Conservation (phyloP, 2,888 invertebrate species). For the Harpalus rubripes region DNA sequence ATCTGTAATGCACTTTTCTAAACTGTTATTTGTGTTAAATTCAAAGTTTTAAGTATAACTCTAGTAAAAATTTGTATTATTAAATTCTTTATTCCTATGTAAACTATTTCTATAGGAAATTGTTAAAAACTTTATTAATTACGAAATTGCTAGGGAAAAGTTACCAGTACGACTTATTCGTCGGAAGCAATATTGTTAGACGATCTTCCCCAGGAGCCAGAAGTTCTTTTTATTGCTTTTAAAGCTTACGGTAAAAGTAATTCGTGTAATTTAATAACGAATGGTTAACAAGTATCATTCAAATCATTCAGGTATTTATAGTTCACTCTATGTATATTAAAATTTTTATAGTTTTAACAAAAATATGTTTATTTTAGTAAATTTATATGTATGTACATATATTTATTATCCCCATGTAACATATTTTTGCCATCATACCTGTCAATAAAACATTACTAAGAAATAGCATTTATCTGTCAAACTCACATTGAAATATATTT, state of each 20-base stretch:
- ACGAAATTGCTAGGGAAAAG: not conserved
- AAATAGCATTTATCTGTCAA: not conserved
- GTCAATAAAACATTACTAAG: not conserved
- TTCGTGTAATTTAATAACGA: not conserved
- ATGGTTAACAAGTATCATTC: too few species aligned
- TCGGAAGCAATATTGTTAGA: not conserved
- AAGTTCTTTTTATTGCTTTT: not conserved
- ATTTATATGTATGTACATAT: too few species aligned
- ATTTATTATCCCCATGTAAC: not conserved
- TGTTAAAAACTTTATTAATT: constrained; percentile 4
- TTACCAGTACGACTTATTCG: not conserved
- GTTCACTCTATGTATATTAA: too few species aligned
- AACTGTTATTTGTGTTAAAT: too few species aligned
- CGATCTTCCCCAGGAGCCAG: not conserved
- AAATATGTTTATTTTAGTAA: too few species aligned
- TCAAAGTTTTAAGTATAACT: not conserved
- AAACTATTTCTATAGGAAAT: not conserved
- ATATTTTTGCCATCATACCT: not conserved
- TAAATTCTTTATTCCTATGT: not conserved
- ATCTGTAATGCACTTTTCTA: too few species aligned
- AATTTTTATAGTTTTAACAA: too few species aligned
- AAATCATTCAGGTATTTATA: too few species aligned
- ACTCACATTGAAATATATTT: not conserved
- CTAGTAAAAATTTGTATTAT: not conserved
- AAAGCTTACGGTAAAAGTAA: not conserved